Evolutionary conservation across 2,888 invertebrate species (phyloP).

Genomic region (Brachycybe producta): DNA sequence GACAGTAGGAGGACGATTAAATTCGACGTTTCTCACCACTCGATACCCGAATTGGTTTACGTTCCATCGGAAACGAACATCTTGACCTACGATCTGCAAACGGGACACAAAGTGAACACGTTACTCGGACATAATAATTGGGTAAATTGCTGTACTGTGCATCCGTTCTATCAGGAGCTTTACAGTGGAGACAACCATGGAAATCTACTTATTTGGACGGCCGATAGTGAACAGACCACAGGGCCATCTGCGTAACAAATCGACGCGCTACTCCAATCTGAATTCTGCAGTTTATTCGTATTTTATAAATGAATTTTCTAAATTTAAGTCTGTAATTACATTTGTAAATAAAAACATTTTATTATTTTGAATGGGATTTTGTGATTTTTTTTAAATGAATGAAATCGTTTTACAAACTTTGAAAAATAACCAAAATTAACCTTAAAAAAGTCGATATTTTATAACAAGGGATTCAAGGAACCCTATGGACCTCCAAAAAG

Average conservation of each 20-base stretch:
- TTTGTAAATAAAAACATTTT: too few species aligned
- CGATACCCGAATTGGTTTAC: slow-evolving; percentile 31
- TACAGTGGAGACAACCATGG: slow-evolving; percentile 37
- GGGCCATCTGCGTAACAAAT: too few species aligned
- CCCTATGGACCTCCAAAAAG: too few species aligned
- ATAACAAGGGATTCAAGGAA: too few species aligned
- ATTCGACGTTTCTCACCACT: slow-evolving; percentile 29
- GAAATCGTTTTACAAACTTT: background rate
- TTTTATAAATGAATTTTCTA: too few species aligned
- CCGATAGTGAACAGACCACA: slow-evolving; percentile 26
- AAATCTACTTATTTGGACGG: slow-evolving; percentile 37
- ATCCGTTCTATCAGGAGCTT: slow-evolving; percentile 33
- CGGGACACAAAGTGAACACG: slow-evolving; percentile 30
- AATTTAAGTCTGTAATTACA: too few species aligned
- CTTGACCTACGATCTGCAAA: slow-evolving; percentile 30
- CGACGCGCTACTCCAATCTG: too few species aligned
- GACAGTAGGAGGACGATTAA: slow-evolving; percentile 29
- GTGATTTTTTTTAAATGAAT: background rate
- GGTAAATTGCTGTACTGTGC: slow-evolving; percentile 35
- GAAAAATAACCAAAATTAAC: too few species aligned
- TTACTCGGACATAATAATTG: slow-evolving; percentile 37
- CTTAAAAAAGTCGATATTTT: too few species aligned
- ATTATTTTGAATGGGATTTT: background rate
- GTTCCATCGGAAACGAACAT: slow-evolving; percentile 35
- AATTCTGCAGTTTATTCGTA: too few species aligned